Percentiles rank a stretch among this genome's conserved stretches.
Evolutionary conservation across 2,797 vertebrate species (phyloP).

Genomic region (Morus bassanus): DNA sequence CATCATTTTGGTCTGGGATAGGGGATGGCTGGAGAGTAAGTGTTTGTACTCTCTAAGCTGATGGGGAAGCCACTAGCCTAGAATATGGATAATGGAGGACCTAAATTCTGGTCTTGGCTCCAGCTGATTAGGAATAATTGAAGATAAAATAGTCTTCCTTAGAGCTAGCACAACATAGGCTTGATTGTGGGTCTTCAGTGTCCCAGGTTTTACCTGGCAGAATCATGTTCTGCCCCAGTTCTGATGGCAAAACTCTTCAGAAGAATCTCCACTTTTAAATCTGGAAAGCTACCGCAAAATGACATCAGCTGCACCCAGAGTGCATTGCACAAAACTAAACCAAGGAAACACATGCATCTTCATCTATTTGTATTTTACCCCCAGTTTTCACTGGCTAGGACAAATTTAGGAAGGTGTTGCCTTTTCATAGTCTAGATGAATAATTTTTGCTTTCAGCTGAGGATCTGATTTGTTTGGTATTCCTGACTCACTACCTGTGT

Average conservation of each 20-base stretch:
- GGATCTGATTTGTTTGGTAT: not conserved
- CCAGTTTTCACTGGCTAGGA: not conserved
- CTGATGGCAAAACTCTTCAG: not conserved
- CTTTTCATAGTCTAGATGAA: conserved; percentile 8
- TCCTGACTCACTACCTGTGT: conserved; percentile 35
- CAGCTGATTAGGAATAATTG: not conserved
- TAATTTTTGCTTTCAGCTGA: not conserved
- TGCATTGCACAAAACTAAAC: not conserved
- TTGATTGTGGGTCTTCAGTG: not conserved
- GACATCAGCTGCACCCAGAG: not conserved
- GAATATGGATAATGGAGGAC: not conserved
- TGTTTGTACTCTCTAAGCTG: not conserved
- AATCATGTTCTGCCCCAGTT: not conserved
- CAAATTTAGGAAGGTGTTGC: not conserved
- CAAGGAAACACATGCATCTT: not conserved
- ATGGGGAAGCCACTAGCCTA: not conserved
- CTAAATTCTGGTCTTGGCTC: not conserved
- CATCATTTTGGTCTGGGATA: not conserved
- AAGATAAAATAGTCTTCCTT: not conserved
- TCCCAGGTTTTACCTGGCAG: not conserved
- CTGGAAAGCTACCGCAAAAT: not conserved
- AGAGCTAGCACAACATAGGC: not conserved
- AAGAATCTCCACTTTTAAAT: not conserved
- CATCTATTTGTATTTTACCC: not conserved
- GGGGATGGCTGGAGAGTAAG: not conserved